Evolutionary conservation across 2,797 vertebrate genomes (phyloP).

Genomic region (Chaenodraco wilsoni): DNA sequence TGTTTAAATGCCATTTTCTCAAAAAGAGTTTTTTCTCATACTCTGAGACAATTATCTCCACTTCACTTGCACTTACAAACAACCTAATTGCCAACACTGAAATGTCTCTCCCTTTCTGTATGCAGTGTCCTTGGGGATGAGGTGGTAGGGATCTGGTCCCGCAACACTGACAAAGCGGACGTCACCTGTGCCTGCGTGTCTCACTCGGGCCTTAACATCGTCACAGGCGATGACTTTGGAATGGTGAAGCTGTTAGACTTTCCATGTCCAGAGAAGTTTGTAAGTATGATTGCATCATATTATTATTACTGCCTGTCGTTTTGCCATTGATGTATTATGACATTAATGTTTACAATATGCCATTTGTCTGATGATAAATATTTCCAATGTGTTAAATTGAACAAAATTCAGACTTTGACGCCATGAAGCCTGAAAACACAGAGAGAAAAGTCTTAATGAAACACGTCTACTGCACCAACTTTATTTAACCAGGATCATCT

Average conservation of each 20-base stretch:
- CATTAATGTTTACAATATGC: background rate
- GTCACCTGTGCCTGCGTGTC: constrained; percentile 98
- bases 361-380: background rate
- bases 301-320: constrained; percentile 24
- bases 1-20: too few species aligned
- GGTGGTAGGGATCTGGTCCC: constrained; percentile 97
- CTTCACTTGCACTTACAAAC: too few species aligned
- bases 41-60: too few species aligned
- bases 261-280: constrained; percentile 98
- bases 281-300: constrained; percentile 82
- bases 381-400: background rate
- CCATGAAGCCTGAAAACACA: background rate
- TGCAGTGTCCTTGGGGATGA: constrained; percentile 95
- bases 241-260: constrained; percentile 99
- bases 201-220: constrained; percentile 96
- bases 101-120: constrained; percentile 11
- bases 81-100: background rate
- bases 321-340: background rate
- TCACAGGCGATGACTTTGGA: constrained; percentile 97
- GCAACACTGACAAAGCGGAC: constrained; percentile 95
- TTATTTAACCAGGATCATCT: background rate
- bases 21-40: too few species aligned
- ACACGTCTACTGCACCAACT: background rate
- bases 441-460: background rate
- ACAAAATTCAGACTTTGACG: background rate